These are phyloP conservation scores for Hydrolagus affinis DNA, from an alignment of 2,113 vertebrate genomes.

Conservation along the genomic window DNA sequence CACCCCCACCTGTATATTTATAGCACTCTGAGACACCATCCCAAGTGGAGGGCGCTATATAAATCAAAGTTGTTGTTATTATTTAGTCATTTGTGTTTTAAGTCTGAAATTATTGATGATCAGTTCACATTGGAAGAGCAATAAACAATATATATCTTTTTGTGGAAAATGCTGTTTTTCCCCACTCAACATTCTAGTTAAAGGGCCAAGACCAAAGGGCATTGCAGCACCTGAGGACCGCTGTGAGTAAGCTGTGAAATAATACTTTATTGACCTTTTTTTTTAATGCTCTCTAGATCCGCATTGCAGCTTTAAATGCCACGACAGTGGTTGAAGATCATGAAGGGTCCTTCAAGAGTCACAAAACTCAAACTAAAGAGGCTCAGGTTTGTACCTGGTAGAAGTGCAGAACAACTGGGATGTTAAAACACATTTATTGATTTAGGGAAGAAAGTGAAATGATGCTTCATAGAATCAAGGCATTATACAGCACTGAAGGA, in stretches of 20 bases:
- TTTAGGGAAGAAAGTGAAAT: not conserved
- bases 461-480: no score
- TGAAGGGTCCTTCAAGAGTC: slow-evolving; percentile 73
- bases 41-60: no score
- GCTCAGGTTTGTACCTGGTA: slow-evolving; percentile 65
- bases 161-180: not conserved
- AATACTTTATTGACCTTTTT: not conserved
- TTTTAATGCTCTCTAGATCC: slow-evolving; percentile 61
- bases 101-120: no score
- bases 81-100: no score
- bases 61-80: no score
- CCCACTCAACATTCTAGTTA: not conserved
- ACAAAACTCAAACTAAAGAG: slow-evolving; percentile 88
- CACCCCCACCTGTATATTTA: no score
- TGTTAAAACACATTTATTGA: not conserved
- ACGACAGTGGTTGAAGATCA: slow-evolving; percentile 73
- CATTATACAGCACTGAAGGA: no score
- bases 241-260: no score
- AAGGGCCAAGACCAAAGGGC: not conserved
- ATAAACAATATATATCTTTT: not conserved
- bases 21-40: no score
- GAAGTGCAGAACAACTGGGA: not conserved
- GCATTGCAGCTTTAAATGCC: slow-evolving; percentile 89
- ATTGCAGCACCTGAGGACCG: not conserved
- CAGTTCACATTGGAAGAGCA: no score